Evolutionary conservation across 2,113 vertebrate species (phyloP).

Genomic region (Prochilodus magdalenae): DNA sequence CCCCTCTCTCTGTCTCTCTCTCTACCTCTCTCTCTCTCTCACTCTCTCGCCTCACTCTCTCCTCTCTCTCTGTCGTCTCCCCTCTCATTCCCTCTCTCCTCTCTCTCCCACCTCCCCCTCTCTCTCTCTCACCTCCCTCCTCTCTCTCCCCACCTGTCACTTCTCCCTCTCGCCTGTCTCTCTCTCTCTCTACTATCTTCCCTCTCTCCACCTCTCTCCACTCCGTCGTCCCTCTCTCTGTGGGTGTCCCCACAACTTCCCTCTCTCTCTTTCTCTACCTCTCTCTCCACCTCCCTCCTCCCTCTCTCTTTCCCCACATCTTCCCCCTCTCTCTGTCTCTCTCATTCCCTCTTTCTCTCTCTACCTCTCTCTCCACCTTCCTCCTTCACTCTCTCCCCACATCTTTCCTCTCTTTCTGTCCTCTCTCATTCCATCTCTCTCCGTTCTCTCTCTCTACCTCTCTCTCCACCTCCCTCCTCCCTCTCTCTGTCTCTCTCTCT

Average conservation of each 20-base stretch:
- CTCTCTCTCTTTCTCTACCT: no score
- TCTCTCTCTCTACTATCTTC: not conserved
- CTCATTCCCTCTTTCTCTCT: constrained; percentile 17
- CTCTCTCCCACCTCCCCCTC: not conserved
- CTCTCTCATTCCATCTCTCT: no score
- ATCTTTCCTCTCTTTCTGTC: not conserved
- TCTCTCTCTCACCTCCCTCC: not conserved
- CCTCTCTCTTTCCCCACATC: no score
- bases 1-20: constrained; percentile 17
- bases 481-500: no score
- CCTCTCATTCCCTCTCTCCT: not conserved
- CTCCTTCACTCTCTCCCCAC: no score
- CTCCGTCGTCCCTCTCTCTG: no score
- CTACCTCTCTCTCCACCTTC: not conserved
- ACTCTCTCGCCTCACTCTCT: not conserved
- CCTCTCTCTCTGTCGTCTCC: not conserved
- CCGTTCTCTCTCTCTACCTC: no score
- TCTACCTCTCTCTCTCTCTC: no score
- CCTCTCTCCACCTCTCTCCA: no score
- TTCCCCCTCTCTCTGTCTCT: constrained; percentile 7
- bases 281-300: no score
- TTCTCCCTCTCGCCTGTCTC: not conserved
- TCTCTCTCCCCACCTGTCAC: constrained; percentile 24
- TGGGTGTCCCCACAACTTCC: no score
- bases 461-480: no score